These are phyloP conservation scores for Micoletzkya japonica DNA, from an alignment of 2,888 invertebrate genomes.

Conservation along the genomic window DNA sequence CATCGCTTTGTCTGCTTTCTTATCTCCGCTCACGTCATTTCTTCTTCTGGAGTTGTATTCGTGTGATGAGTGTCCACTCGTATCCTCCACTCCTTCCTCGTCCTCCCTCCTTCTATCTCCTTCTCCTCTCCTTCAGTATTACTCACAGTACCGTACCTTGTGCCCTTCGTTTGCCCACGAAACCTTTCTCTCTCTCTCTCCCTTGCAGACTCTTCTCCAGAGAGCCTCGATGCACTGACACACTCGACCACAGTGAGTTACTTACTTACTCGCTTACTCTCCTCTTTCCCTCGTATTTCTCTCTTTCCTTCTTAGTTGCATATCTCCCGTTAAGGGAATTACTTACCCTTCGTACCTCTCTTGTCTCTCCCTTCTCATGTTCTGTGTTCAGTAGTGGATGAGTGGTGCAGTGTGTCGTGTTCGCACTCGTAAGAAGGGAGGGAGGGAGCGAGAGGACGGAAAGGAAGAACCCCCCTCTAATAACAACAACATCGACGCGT, in stretches of 20 bases:
- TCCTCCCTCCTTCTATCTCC: constrained; percentile 1
- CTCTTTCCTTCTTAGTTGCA: neutral
- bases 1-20: constrained; percentile 30
- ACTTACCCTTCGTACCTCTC: neutral
- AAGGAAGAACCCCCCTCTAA: too few relatives aligned
- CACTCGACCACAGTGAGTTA: too few relatives aligned
- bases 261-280: too few relatives aligned
- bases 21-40: constrained; percentile 31
- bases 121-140: constrained; percentile 5
- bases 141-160: neutral
- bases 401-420: neutral
- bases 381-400: neutral
- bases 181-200: neutral
- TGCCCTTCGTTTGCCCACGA: neutral
- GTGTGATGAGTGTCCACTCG: constrained; percentile 5
- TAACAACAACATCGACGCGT: constrained; percentile 35
- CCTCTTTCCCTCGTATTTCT: constrained; percentile 4
- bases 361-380: neutral
- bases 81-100: neutral
- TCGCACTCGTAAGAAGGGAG: neutral
- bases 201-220: too few relatives aligned
- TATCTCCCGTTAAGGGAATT: neutral
- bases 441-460: neutral
- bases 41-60: too few relatives aligned
- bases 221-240: too few relatives aligned